phyloP scores from a whole-genome alignment of 2,888 invertebrate genomes.

The Diarsia rubi region DNA sequence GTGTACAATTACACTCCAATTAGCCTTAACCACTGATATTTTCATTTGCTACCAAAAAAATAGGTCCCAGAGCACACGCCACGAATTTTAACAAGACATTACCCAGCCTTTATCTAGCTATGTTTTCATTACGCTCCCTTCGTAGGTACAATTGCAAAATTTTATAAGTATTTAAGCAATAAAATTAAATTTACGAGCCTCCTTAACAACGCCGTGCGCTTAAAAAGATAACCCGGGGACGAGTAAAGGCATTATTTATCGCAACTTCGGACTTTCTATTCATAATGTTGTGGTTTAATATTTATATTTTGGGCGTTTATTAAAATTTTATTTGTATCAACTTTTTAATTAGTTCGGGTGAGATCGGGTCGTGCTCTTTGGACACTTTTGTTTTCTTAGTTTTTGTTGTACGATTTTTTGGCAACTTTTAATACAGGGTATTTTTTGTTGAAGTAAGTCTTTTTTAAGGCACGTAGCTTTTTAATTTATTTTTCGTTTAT shows the following conservation, averaged over 20 bases:
- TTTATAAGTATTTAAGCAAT: conserved; percentile 79
- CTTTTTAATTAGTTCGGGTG: conserved; percentile 56
- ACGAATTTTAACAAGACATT: conserved; percentile 71
- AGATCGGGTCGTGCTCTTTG: conserved; percentile 37
- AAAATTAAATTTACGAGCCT: conserved; percentile 82
- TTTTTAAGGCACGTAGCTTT: neutral
- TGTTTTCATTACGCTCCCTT: conserved; percentile 70
- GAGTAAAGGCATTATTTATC: conserved; percentile 81
- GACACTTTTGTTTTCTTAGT: conserved; percentile 40
- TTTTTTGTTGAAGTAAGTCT: neutral
- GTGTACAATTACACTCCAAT: conserved; percentile 52
- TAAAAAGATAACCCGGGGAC: conserved; percentile 82
- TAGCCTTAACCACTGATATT: conserved; percentile 52
- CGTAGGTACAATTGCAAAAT: conserved; percentile 76
- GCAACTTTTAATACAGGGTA: neutral
- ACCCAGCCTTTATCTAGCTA: conserved; percentile 65
- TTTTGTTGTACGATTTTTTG: neutral
- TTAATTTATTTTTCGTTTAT: neutral
- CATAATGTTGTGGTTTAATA: conserved; percentile 77
- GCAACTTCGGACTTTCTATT: conserved; percentile 78
- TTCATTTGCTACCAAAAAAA: conserved; percentile 59
- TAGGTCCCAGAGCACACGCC: conserved; percentile 57
- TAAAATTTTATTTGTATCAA: conserved; percentile 71
- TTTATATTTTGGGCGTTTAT: conserved; percentile 76
- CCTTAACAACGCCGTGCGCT: conserved; percentile 76